Base-by-base conservation (phyloP, 2,888 invertebrate genomes). In the Troides oblongomaculatus region DNA sequence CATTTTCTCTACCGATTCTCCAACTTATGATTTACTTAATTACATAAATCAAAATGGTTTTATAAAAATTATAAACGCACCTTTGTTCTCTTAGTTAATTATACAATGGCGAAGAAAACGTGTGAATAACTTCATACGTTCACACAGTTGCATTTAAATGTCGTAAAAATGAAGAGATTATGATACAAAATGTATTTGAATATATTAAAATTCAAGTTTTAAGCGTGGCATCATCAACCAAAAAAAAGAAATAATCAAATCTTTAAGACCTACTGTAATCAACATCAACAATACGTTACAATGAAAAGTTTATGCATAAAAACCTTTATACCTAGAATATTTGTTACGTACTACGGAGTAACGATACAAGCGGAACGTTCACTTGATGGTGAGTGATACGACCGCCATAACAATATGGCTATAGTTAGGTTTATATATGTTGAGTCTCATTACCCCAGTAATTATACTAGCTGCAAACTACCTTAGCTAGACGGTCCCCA, bases 81-180 rank as follows among this genome's bases (percentile, higher is more conserved):
- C 75, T 75, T 79, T 77, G 75, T 77, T 75, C 74, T 72, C 68
- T 70, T 64, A 43, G 72, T 72, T 69, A 72, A 70, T 58, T 72
- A 77, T 72, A 78, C 76, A 78, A 78, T 74, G 50, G 74, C 71
- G 70, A 75, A 76, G 75, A 78, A 77, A 79, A 78, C 78, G 80
- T 80, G 80, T 72, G 79, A 79, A 78, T 39, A 62, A 63, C 36
- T 62, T 17, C 39, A 66, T 63, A 58, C 39, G 30, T 66, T 66
- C 57, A 39, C 69, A 70, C 66, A 66, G 39, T 63, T 25, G 43
- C 43, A n/a, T 66, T 65, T 66, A 66, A 62, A 65, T 43, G 63
- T 66, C 63, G 21, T 70, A 62, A 62, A 46, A 69, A 69, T 62
- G 25, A 60, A 66, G 23, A 43, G 23, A 62, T 57, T 62, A 46